Evolutionary conservation across 2,888 invertebrate genomes (phyloP), one percentile per base, ranked within the genome.

Genomic region (Epistrophe grossulariae): DNA sequence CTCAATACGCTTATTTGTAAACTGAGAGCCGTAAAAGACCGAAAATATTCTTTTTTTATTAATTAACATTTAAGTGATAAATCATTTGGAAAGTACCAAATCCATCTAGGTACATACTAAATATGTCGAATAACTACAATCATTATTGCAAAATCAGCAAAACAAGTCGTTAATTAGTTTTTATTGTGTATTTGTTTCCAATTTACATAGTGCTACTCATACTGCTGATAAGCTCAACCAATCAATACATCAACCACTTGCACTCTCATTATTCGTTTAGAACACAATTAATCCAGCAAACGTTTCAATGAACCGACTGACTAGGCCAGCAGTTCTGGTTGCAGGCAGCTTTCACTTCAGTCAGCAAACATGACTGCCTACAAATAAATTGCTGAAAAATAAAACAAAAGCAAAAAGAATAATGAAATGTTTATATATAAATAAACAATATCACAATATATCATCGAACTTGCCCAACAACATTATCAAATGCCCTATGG

Each of bases 201-300:
- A 55, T 43, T 19, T 24, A 24, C 24, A 1, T 4, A 31, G 31
- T 6, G 31, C 35, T 19, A 3, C 55, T 0, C 15, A 19, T 52
- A 52, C 10, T 19, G 19, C 15, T 55, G 52, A 55, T 55, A 35
- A 60, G 38, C 60, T 43, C 15, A 40, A 40, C 8, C 19, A 9
- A 48, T 28, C 28, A 66, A 57, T 28, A 24, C 24, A 52, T 77
- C 8, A 77, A 68, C 38, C 24, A 71, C 71, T 71, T 78, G 62
- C 78, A 71, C 71, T 50, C 19, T 45, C 52, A 43, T 55, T 45
- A 19, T 4, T 55, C 55, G 31, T 55, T 15, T 2, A 43, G 9
- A 38, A 40, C 40, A 15, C 15, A 62, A 62, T 40, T 38, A 40
- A 62, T 40, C 35, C 40, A 1, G 35, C 35, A 59, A 59, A 1